Base-by-base conservation (phyloP, 2,797 vertebrate genomes). In the Euthynnus affinis region DNA sequence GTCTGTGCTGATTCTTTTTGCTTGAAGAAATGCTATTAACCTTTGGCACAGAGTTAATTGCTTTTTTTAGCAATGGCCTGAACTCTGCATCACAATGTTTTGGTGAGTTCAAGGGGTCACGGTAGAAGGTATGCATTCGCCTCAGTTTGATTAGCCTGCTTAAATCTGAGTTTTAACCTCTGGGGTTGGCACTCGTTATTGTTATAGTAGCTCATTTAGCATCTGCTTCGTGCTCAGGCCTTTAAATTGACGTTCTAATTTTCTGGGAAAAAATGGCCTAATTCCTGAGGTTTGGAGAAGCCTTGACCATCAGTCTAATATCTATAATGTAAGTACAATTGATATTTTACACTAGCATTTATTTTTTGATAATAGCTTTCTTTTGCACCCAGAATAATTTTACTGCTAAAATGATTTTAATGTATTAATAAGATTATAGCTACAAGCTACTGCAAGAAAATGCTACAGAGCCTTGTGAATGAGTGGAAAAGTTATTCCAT, bases 41-140 rank as follows among this genome's bases (percentile, higher is more conserved):
- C 93, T 94, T 93, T 93, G 87, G 81, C 92, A 88, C 88, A 37
- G 42, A 85, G 80, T 92, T 95, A 94, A 94, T 93, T 93, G 88
- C 88, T 87, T 92, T 83, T 88, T 89, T 82, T 78, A 87, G 74
- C 71, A 37, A 52, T 68, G 71, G 67, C 80, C 74, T 89, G 82
- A 92, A 88, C 80, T 74, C 68, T 58, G 78, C 71, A 42, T 81
- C 63, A 40, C 80, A 80, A 76, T 87, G 69, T 78, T 85, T 58
- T 57, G 52, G 52, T 5, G 78, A 74, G 85, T 64, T 86, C 82
- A 61, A 2, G 1, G 57, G 87, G 74, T 91, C 78, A 56, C 4
- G 23, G 32, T 7, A 76, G 81, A 74, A 86, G 73, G 75, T 85
- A 56, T 34, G 76, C 52, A 69, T 85, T 64, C 79, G 42, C 61